These are phyloP conservation scores for Lagopus muta DNA, from an alignment of 2,113 vertebrate genomes.

Conservation along the genomic window DNA sequence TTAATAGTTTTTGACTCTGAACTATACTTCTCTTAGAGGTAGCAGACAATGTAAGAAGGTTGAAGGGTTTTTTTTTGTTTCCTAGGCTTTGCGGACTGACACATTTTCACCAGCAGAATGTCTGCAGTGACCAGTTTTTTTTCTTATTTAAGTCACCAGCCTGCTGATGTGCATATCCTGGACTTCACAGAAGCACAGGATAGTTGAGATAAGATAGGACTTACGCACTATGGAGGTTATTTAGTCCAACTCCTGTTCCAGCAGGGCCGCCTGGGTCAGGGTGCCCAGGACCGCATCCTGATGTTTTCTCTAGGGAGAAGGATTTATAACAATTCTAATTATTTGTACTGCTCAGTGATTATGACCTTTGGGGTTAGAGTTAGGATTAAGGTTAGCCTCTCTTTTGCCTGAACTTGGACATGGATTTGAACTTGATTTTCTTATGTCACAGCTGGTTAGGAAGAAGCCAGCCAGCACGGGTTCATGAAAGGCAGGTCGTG, in stretches of 20 bases:
- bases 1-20: not conserved
- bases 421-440: not conserved
- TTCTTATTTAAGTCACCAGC: not conserved
- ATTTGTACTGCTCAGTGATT: not conserved
- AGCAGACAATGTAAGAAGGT: not conserved
- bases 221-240: not conserved
- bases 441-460: not conserved
- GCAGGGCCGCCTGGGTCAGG: not conserved
- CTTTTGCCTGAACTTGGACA: rapidly evolving
- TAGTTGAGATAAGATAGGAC: not conserved
- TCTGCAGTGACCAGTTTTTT: not conserved
- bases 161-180: not conserved
- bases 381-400: not conserved
- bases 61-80: not conserved
- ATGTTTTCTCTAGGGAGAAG: not conserved
- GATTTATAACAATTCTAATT: not conserved
- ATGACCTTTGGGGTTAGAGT: not conserved
- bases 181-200: not conserved
- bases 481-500: too few relatives aligned
- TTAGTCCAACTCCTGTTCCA: not conserved
- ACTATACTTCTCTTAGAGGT: not conserved
- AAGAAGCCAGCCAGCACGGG: not conserved
- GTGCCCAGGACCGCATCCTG: not conserved
- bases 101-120: not conserved
- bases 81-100: not conserved